A percentile compares a stretch with the other conserved stretches of the same genome.
These are phyloP conservation scores for Syritta pipiens DNA, from an alignment of 2,888 invertebrate species.

Conservation along the genomic window DNA sequence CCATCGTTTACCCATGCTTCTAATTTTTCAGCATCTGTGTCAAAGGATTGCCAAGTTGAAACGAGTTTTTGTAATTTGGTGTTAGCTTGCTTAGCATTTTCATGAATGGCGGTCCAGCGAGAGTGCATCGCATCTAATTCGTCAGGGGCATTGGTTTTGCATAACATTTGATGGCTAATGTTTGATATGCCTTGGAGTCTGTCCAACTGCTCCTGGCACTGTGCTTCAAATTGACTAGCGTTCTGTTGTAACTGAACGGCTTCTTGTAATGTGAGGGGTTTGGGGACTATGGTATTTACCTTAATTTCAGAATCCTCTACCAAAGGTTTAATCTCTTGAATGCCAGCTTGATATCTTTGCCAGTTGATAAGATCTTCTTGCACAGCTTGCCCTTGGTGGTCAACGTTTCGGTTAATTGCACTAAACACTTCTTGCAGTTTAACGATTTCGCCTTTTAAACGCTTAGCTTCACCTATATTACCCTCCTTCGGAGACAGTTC, in stretches of 20 bases:
- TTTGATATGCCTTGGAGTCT: slow-evolving; percentile 87
- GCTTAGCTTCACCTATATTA: slow-evolving; percentile 86
- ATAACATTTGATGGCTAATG: slow-evolving; percentile 87
- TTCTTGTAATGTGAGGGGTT: slow-evolving; percentile 89
- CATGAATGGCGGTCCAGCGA: slow-evolving; percentile 91
- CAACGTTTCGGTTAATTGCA: slow-evolving; percentile 87
- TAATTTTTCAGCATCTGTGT: slow-evolving; percentile 87
- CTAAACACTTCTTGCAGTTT: slow-evolving; percentile 88
- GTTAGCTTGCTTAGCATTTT: slow-evolving; percentile 88
- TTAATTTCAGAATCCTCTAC: slow-evolving; percentile 92
- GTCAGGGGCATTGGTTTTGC: slow-evolving; percentile 88
- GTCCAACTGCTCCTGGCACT: slow-evolving; percentile 88
- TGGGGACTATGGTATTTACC: slow-evolving; percentile 82
- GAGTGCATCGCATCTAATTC: slow-evolving; percentile 91
- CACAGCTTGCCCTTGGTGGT: slow-evolving; percentile 87
- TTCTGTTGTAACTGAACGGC: slow-evolving; percentile 88
- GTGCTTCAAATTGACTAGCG: slow-evolving; percentile 86
- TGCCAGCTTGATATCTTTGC: slow-evolving; percentile 90
- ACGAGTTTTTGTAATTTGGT: slow-evolving; percentile 89
- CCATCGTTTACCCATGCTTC: slow-evolving; percentile 88
- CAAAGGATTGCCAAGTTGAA: slow-evolving; percentile 90
- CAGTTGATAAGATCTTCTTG: slow-evolving; percentile 90
- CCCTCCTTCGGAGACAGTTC: slow-evolving; percentile 85
- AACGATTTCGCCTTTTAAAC: slow-evolving; percentile 87
- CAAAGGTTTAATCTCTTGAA: slow-evolving; percentile 92